Percentiles rank a stretch among this genome's conserved stretches.
These are phyloP conservation scores for Myotis findleyi DNA, from an alignment of 2,797 vertebrate species.

Conservation along the genomic window DNA sequence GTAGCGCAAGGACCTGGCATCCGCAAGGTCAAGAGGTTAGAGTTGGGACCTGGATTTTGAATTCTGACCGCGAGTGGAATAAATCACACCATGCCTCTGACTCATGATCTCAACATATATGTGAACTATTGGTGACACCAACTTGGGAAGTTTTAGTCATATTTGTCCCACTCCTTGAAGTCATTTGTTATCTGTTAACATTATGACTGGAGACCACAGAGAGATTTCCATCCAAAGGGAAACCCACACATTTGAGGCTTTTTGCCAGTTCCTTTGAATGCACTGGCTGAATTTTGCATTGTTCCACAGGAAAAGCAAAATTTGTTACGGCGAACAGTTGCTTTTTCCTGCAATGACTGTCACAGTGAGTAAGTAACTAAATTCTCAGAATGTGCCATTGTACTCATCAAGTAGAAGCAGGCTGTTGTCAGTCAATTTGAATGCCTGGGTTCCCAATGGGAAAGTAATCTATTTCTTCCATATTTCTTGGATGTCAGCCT, in stretches of 20 bases:
- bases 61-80: neutral
- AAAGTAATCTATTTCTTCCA: neutral
- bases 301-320: slow-evolving; percentile 11
- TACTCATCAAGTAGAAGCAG: neutral
- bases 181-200: neutral
- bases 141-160: neutral
- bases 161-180: slow-evolving; percentile 17
- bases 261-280: neutral
- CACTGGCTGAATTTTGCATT: slow-evolving; percentile 39
- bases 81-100: neutral
- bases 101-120: neutral
- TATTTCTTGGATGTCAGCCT: neutral
- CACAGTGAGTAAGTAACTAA: slow-evolving; percentile 3
- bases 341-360: slow-evolving; percentile 6
- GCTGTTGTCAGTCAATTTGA: neutral
- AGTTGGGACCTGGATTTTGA: neutral
- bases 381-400: neutral
- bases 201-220: neutral
- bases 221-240: neutral
- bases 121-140: neutral
- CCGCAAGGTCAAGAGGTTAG: neutral
- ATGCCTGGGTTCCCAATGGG: neutral
- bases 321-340: neutral
- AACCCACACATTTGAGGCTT: neutral
- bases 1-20: neutral